These are phyloP conservation scores for Channallabes apus DNA, from an alignment of 2,797 vertebrate species.

Conservation along the genomic window DNA sequence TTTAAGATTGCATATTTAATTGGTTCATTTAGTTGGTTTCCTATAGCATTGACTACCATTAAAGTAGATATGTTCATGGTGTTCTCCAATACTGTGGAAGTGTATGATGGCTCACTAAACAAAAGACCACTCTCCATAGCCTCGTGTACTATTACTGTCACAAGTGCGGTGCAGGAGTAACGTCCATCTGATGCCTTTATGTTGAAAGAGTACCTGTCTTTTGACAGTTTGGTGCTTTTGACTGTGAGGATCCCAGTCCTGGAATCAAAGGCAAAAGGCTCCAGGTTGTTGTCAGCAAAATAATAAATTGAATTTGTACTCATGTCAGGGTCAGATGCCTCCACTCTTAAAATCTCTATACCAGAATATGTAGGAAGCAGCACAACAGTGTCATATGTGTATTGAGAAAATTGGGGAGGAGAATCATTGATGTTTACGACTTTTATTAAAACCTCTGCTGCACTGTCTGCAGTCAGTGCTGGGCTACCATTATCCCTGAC, in stretches of 20 bases:
- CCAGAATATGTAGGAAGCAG: conserved; percentile 88
- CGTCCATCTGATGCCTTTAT: conserved; percentile 87
- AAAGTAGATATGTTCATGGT: conserved; percentile 76
- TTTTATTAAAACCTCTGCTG: conserved; percentile 87
- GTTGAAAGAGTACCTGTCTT: conserved; percentile 88
- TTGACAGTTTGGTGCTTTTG: conserved; percentile 82
- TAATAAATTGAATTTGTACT: conserved; percentile 81
- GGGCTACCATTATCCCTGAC: conserved; percentile 89
- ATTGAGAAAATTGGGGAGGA: conserved; percentile 87
- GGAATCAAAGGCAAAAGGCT: conserved; percentile 80
- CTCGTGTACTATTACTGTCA: conserved; percentile 89
- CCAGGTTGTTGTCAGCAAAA: conserved; percentile 84
- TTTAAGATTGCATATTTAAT: conserved; percentile 90
- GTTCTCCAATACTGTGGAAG: conserved; percentile 85
- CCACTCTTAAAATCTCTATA: conserved; percentile 81
- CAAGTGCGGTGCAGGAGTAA: conserved; percentile 78
- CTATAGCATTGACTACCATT: conserved; percentile 83
- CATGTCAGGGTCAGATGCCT: conserved; percentile 87
- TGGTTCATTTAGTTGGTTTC: conserved; percentile 90
- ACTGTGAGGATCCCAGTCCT: conserved; percentile 82
- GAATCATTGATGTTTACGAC: conserved; percentile 94
- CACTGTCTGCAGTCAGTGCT: conserved; percentile 78
- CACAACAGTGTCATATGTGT: conserved; percentile 84
- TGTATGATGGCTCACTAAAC: conserved; percentile 84
- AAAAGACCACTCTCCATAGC: conserved; percentile 84